Conservation (phyloP, 2,888 invertebrate species). For the Philereme transversata region DNA sequence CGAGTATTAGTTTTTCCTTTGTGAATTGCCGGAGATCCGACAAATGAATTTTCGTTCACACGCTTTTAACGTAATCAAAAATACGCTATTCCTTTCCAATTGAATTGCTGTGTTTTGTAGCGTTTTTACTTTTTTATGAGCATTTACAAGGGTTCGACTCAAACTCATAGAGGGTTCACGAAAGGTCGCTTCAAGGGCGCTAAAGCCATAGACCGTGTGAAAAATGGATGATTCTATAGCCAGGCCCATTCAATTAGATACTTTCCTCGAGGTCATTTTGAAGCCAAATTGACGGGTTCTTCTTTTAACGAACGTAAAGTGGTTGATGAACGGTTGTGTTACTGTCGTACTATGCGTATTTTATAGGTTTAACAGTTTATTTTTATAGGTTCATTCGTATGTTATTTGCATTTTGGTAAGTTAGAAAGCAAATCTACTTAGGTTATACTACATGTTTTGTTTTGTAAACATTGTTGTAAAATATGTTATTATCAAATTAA, state of each 20-base stretch:
- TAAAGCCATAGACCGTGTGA: constrained; percentile 29
- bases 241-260: constrained; percentile 19
- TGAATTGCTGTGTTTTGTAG: constrained; percentile 33
- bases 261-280: constrained; percentile 24
- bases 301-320: constrained; percentile 16
- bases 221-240: constrained; percentile 27
- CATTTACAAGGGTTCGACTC: constrained; percentile 14
- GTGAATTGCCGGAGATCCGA: constrained; percentile 32
- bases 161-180: constrained; percentile 24
- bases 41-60: constrained; percentile 39
- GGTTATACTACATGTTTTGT: too few relatives aligned
- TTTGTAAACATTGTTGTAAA: too few relatives aligned
- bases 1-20: constrained; percentile 33
- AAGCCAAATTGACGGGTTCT: constrained; percentile 21
- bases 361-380: too few relatives aligned
- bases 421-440: too few relatives aligned
- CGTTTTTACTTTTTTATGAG: constrained; percentile 28
- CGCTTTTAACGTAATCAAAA: constrained; percentile 56
- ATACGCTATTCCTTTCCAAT: constrained; percentile 37
- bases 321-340: neutral
- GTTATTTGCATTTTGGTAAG: too few relatives aligned
- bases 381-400: too few relatives aligned
- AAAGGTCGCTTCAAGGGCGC: constrained; percentile 31
- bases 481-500: too few relatives aligned
- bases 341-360: too few relatives aligned